Evolutionary conservation across 2,888 invertebrate genomes (phyloP).

Genomic region (Lepidocyrtoides sp.): DNA sequence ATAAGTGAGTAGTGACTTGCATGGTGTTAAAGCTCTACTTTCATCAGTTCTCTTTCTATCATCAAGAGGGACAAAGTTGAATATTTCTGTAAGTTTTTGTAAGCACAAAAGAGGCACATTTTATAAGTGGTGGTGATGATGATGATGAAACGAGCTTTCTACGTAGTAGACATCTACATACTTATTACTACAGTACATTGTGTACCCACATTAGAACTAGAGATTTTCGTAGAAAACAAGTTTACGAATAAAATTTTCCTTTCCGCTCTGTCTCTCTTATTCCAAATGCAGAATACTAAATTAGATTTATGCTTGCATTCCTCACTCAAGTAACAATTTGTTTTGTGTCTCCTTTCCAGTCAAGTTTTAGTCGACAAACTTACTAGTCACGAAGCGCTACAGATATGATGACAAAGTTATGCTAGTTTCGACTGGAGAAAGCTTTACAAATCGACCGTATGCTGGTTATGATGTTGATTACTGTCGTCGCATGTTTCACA

Average conservation of each 20-base stretch:
- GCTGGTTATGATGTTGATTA: background rate
- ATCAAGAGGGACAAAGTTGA: slow-evolving; percentile 46
- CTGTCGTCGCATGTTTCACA: slow-evolving; percentile 30
- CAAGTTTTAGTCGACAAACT: background rate
- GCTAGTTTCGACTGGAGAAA: background rate
- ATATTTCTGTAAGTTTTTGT: slow-evolving; percentile 20
- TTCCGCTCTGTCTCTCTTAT: background rate
- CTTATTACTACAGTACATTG: slow-evolving; percentile 14
- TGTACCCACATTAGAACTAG: slow-evolving; percentile 7
- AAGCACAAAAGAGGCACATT: background rate
- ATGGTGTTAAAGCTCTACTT: slow-evolving; percentile 5
- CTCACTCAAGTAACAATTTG: slow-evolving; percentile 16
- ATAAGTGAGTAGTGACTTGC: slow-evolving; percentile 49
- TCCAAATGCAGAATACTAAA: slow-evolving; percentile 34
- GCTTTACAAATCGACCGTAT: background rate
- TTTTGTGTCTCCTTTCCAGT: background rate
- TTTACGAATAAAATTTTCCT: slow-evolving; percentile 17
- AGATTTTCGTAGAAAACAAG: background rate
- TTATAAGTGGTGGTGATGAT: slow-evolving; percentile 20
- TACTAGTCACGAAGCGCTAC: background rate
- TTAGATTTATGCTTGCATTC: slow-evolving; percentile 52
- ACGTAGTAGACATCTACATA: background rate
- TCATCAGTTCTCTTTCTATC: slow-evolving; percentile 5
- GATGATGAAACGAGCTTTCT: slow-evolving; percentile 53
- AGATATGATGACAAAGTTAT: background rate